Evolutionary conservation across 2,113 vertebrate genomes (phyloP), one percentile per base, ranked within the genome.

Genomic region (Sciurus niger): DNA sequence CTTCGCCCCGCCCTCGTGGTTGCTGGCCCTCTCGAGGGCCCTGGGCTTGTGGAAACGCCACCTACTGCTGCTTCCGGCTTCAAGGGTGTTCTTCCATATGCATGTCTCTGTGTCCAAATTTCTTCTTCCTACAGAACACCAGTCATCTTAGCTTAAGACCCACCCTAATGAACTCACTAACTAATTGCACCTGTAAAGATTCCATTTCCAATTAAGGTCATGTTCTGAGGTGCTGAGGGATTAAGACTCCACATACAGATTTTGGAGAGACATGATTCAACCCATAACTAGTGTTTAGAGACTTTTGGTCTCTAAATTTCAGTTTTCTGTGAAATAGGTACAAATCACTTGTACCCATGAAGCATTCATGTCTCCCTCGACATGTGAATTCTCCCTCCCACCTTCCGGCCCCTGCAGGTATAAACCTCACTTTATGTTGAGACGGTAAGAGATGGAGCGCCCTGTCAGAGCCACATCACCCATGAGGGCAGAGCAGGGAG

Each of bases 1-100:
- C 53, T 43, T 37, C 32, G 51, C 67, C 51, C 46, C 11, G 2
- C 30, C 6, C 48, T 58, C n/a, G 7, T 8, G 40, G n/a, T 68
- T 67, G n/a, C n/a, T 18, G 22, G 46, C 67, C 60, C 17, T 40
- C 68, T 73, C 30, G 40, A 65, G 14, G 17, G 14, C 25, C 40
- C 20, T 51, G 63, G 73, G 30, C 43, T 51, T 34, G 9, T 22
- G 6, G 78, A n/a, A 43, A 20, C 20, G 53, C 20, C 72, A 25
- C 14, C 60, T 11, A 11, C 4, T 0, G 2, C 28, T 65, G 34
- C 16, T 11, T 46, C 16, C 12, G 1, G 46, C 28, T n/a, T 28
- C n/a, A 40, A 16, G 1, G 24, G 55, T 11, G 2, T 43, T 46
- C 28, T 73, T 43, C 76, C 8, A 13, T 12, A 43, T 14, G 34